A percentile compares a stretch with the other conserved stretches of the same genome.
These are phyloP conservation scores for Rynchops niger DNA, from an alignment of 2,113 vertebrate genomes.

Conservation along the genomic window DNA sequence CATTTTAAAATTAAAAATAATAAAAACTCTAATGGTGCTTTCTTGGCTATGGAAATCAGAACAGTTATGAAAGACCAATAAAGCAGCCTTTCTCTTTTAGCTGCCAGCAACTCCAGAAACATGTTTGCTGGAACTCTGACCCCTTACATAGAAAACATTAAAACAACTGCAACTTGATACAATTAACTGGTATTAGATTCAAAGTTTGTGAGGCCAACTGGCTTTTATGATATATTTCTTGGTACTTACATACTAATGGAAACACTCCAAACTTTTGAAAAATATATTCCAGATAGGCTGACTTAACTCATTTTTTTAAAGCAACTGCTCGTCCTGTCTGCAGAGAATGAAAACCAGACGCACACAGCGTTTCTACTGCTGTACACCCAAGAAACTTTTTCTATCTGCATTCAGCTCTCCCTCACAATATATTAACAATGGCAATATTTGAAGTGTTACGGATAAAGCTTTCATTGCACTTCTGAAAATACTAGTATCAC, in stretches of 20 bases:
- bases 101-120: constrained; percentile 64
- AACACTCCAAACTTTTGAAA: constrained; percentile 50
- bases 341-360: background rate
- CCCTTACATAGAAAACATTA: constrained; percentile 60
- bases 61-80: constrained; percentile 59
- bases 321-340: constrained; percentile 32
- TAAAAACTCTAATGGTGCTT: constrained; percentile 34
- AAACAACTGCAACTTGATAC: constrained; percentile 66
- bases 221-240: constrained; percentile 61
- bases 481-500: background rate
- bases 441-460: background rate
- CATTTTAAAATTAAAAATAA: constrained; percentile 61
- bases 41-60: constrained; percentile 52
- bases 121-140: constrained; percentile 67
- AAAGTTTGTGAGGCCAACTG: constrained; percentile 57
- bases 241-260: constrained; percentile 51
- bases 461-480: constrained; percentile 2
- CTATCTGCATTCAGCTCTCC: background rate
- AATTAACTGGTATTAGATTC: constrained; percentile 60
- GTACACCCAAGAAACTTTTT: background rate
- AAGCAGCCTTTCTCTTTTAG: constrained; percentile 34
- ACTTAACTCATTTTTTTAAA: constrained; percentile 37
- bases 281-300: constrained; percentile 55
- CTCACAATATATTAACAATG: background rate
- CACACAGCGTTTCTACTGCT: background rate